Evolutionary conservation across 92 coral and sea anemone genomes (phyloP).

Genomic region (Epizoanthus fatuus): DNA sequence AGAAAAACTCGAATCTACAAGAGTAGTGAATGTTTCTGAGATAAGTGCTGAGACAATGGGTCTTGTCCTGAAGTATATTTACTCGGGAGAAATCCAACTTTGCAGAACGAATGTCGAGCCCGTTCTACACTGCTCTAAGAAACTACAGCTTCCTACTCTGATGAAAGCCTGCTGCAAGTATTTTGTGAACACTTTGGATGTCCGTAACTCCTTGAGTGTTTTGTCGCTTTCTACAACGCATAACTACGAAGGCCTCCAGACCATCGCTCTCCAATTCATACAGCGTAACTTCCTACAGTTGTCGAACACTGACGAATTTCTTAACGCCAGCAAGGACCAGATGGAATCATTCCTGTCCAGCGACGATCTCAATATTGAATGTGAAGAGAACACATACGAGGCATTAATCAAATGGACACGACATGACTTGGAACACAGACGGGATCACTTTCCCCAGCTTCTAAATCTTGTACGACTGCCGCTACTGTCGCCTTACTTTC

Average conservation of each 20-base stretch:
- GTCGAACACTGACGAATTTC: slow-evolving; percentile 13
- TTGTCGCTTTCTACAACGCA: slow-evolving; percentile 24
- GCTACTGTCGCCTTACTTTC: slow-evolving; percentile 36
- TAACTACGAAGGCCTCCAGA: slow-evolving; percentile 30
- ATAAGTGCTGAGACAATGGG: slow-evolving; percentile 3
- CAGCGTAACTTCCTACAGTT: slow-evolving; percentile 19
- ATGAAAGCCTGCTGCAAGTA: slow-evolving; percentile 35
- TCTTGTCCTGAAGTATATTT: slow-evolving; percentile 15
- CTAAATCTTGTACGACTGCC: slow-evolving; percentile 20
- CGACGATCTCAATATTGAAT: slow-evolving; percentile 26
- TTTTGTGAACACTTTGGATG: slow-evolving; percentile 30
- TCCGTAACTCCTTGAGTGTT: slow-evolving; percentile 22
- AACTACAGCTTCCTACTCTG: slow-evolving; percentile 11
- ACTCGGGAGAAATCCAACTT: slow-evolving; percentile 37
- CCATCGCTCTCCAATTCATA: slow-evolving; percentile 13
- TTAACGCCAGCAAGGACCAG: slow-evolving; percentile 1
- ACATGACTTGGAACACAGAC: slow-evolving; percentile 15
- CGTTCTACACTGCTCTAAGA: slow-evolving; percentile 17
- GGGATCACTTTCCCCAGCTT: slow-evolving; percentile 13
- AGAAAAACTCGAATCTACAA: slow-evolving; percentile 24
- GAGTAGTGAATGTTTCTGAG: background rate
- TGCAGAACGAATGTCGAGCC: slow-evolving; percentile 22
- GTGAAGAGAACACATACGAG: slow-evolving; percentile 21
- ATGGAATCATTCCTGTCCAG: slow-evolving; percentile 7
- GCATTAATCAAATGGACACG: slow-evolving; percentile 32